phyloP scores from a whole-genome alignment of 2,113 vertebrate genomes.

The Notothenia coriiceps region DNA sequence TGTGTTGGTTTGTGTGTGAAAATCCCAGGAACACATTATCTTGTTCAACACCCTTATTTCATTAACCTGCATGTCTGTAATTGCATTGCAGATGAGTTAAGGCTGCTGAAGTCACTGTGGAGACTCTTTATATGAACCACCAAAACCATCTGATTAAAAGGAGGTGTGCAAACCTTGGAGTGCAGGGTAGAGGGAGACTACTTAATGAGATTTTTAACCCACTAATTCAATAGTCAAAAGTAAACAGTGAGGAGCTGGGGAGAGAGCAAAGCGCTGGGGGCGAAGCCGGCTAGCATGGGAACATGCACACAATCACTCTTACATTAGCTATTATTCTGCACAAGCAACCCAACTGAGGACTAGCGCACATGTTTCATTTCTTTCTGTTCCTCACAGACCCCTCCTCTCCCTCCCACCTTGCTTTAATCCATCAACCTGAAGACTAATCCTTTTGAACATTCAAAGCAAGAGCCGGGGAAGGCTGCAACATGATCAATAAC shows the following conservation, averaged over 20 bases:
- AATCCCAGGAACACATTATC: slow-evolving; percentile 32
- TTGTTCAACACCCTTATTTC: slow-evolving; percentile 76
- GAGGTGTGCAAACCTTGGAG: slow-evolving; percentile 59
- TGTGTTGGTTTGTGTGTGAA: slow-evolving; percentile 9
- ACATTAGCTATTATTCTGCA: slow-evolving; percentile 67
- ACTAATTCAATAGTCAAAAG: slow-evolving; percentile 82
- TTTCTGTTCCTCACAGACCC: slow-evolving; percentile 43
- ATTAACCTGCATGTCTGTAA: slow-evolving; percentile 81
- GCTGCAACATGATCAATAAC: slow-evolving; percentile 79
- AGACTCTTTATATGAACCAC: slow-evolving; percentile 76
- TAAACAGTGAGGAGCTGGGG: slow-evolving; percentile 69
- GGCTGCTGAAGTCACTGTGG: slow-evolving; percentile 60
- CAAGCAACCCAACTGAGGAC: slow-evolving; percentile 60
- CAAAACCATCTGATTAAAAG: slow-evolving; percentile 78
- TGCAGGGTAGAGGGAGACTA: slow-evolving; percentile 52
- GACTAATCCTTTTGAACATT: slow-evolving; percentile 80
- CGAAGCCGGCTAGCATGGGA: slow-evolving; percentile 46
- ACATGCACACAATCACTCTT: slow-evolving; percentile 68
- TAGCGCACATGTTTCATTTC: slow-evolving; percentile 65
- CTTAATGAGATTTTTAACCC: slow-evolving; percentile 81
- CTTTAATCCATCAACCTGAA: slow-evolving; percentile 81
- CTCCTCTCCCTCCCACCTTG: slow-evolving; percentile 62
- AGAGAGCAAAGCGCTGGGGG: slow-evolving; percentile 54
- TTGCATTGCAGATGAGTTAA: slow-evolving; percentile 80
- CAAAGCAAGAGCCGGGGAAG: slow-evolving; percentile 65